These are phyloP conservation scores for Tanytarsus gracilentus DNA, from an alignment of 2,888 invertebrate genomes.

Conservation along the genomic window DNA sequence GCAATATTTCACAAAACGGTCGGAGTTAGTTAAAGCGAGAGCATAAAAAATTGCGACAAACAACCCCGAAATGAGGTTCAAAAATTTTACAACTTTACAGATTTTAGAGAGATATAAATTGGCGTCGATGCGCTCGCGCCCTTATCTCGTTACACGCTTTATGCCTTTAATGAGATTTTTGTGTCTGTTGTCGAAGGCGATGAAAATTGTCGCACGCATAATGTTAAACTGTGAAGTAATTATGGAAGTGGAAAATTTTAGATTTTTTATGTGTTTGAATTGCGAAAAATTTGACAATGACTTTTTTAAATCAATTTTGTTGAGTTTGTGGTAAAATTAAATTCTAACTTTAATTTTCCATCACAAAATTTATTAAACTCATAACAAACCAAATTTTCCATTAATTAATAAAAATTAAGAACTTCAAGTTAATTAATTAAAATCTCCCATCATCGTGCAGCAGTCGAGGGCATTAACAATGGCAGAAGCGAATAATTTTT, in stretches of 20 bases:
- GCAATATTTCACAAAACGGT: background rate
- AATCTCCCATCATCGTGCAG: too few relatives aligned
- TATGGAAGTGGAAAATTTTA: background rate
- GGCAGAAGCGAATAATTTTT: too few relatives aligned
- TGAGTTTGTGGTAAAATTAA: too few relatives aligned
- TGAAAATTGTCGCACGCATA: background rate
- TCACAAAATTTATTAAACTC: too few relatives aligned
- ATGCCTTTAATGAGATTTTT: conserved; percentile 13
- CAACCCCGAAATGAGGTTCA: conserved; percentile 1
- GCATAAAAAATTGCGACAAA: too few relatives aligned
- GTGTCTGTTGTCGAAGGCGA: background rate
- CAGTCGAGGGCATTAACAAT: too few relatives aligned
- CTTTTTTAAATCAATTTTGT: too few relatives aligned
- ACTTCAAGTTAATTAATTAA: too few relatives aligned
- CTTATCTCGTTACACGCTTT: conserved; percentile 24
- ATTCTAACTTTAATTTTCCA: too few relatives aligned
- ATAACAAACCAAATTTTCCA: too few relatives aligned
- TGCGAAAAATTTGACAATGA: background rate
- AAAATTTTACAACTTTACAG: conserved; percentile 7
- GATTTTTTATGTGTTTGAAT: background rate
- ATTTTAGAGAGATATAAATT: conserved; percentile 8
- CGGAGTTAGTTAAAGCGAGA: too few relatives aligned
- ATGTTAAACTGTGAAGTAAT: conserved; percentile 9
- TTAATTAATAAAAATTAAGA: too few relatives aligned
- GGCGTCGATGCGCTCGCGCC: conserved; percentile 14